Conservation (phyloP, 2,797 vertebrate genomes). For the Pristis pectinata region DNA sequence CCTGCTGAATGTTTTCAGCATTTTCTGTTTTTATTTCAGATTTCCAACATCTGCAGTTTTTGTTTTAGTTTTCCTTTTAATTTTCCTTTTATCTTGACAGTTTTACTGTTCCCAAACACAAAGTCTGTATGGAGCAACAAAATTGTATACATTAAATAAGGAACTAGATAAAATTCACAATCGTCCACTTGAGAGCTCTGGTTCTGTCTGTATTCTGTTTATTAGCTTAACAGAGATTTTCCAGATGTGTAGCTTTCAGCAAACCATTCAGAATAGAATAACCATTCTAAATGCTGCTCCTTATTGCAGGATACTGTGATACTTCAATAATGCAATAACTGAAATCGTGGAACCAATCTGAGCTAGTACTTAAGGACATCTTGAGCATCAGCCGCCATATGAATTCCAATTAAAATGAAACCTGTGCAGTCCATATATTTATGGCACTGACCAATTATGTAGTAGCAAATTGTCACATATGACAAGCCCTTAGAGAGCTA, state of each 20-base stretch:
- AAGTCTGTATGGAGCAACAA: neutral
- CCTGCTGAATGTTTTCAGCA: too few relatives aligned
- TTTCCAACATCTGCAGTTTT: too few relatives aligned
- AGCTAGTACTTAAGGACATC: neutral
- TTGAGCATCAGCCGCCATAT: neutral
- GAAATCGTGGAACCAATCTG: neutral
- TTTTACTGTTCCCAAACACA: neutral
- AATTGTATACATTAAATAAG: neutral
- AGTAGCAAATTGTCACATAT: neutral
- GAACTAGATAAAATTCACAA: neutral
- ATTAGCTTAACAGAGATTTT: neutral
- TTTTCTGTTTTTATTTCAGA: too few relatives aligned
- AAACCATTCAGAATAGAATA: neutral
- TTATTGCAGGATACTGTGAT: neutral
- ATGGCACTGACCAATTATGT: neutral
- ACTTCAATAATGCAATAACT: neutral
- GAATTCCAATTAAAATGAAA: neutral
- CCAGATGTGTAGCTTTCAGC: neutral
- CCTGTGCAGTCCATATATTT: neutral
- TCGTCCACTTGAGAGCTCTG: neutral
- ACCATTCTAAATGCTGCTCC: neutral
- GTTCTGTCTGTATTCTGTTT: neutral
- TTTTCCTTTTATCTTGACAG: neutral
- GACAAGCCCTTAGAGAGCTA: neutral
- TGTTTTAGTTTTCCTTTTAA: too few relatives aligned